Conservation (phyloP, 2,113 vertebrate genomes). For the Papio anubis region DNA sequence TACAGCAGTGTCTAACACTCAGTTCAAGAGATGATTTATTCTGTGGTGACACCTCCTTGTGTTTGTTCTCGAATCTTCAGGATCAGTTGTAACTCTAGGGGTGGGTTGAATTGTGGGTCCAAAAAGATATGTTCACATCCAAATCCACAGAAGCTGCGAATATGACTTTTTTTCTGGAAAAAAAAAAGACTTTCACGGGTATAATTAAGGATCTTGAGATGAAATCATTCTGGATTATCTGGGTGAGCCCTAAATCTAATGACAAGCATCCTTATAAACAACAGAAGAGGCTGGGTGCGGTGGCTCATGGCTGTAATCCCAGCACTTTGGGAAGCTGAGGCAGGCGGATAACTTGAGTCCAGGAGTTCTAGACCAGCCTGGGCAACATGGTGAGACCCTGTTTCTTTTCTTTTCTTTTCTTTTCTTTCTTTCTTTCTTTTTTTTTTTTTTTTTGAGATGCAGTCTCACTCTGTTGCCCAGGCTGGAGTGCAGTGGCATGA, state of each 20-base stretch:
- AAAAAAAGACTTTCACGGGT: neutral
- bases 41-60: neutral
- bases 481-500: too few species aligned
- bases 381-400: too few species aligned
- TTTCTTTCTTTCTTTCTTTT: fast-evolving
- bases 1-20: neutral
- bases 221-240: neutral
- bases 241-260: neutral
- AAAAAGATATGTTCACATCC: neutral
- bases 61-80: neutral
- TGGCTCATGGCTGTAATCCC: too few species aligned
- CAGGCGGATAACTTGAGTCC: too few species aligned
- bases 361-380: too few species aligned
- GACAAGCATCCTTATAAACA: neutral
- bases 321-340: too few species aligned
- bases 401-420: too few species aligned
- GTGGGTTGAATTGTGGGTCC: too few species aligned
- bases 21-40: neutral
- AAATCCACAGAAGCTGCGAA: neutral
- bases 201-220: neutral
- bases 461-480: too few species aligned
- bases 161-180: neutral
- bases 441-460: too few species aligned
- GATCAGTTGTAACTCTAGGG: neutral
- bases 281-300: too few species aligned